Conservation (phyloP, 2,797 vertebrate genomes). For the Fratercula arctica region DNA sequence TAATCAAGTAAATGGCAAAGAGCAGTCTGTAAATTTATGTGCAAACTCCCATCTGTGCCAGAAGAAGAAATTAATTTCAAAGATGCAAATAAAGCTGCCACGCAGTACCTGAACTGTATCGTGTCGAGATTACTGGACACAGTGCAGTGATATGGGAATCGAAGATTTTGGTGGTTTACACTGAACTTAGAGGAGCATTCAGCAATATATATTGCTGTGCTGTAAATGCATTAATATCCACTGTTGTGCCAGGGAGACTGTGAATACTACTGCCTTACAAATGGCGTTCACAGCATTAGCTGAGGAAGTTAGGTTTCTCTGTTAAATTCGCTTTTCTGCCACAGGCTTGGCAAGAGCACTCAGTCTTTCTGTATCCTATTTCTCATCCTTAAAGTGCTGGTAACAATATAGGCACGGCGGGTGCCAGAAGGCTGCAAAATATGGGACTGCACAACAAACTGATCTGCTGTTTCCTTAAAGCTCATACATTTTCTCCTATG, state of each 20-base stretch:
- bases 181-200: neutral
- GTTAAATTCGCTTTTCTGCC: neutral
- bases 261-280: neutral
- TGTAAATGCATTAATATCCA: neutral
- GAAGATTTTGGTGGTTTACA: neutral
- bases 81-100: constrained; percentile 11
- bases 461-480: neutral
- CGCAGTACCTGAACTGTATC: neutral
- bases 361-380: neutral
- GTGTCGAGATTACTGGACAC: neutral
- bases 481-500: neutral
- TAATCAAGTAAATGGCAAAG: constrained; percentile 44
- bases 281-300: neutral
- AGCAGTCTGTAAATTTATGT: constrained; percentile 33
- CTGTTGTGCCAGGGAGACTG: neutral
- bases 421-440: neutral
- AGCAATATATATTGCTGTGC: neutral
- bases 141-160: neutral
- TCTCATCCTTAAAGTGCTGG: neutral
- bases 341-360: neutral
- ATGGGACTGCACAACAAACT: neutral
- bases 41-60: constrained; percentile 26
- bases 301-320: neutral
- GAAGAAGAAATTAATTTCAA: constrained; percentile 20
- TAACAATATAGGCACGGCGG: neutral